Percentiles rank a stretch among this genome's conserved stretches.
Evolutionary conservation across 2,888 invertebrate species (phyloP).

Genomic region (Blomia tropicalis): DNA sequence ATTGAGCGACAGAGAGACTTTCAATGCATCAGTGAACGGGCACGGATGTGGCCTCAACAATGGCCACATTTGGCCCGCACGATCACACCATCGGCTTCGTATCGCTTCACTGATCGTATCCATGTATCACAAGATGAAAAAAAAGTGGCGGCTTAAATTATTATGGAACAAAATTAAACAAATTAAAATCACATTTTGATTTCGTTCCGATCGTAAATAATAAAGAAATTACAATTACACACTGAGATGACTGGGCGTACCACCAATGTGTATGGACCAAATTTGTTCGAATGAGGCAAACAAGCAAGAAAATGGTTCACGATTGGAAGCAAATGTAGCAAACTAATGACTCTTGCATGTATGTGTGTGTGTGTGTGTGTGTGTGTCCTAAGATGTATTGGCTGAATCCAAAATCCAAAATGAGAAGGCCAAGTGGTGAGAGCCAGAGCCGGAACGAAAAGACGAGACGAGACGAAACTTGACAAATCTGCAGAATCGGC

Average conservation of each 20-base stretch:
- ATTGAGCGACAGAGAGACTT: too few species aligned
- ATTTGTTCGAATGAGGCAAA: too few species aligned
- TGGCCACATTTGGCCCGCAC: background rate
- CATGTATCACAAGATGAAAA: background rate
- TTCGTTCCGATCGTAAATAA: background rate
- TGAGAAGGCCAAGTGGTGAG: too few species aligned
- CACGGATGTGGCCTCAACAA: background rate
- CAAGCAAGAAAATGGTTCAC: background rate
- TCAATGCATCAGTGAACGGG: too few species aligned
- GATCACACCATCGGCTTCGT: background rate
- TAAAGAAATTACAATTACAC: background rate
- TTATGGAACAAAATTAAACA: conserved; percentile 8
- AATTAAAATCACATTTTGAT: conserved; percentile 9
- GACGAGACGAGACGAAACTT: too few species aligned
- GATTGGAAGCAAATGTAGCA: background rate
- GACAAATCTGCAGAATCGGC: too few species aligned
- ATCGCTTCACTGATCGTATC: background rate
- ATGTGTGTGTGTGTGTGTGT: too few species aligned
- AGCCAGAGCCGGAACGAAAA: too few species aligned
- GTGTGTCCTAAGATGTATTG: too few species aligned
- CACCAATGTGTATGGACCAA: background rate
- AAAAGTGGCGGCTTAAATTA: background rate
- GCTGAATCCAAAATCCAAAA: too few species aligned
- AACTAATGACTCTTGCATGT: background rate
- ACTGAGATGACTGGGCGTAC: background rate